These are phyloP conservation scores for Adrianichthys oophorus DNA, from an alignment of 2,797 vertebrate species.

Conservation along the genomic window DNA sequence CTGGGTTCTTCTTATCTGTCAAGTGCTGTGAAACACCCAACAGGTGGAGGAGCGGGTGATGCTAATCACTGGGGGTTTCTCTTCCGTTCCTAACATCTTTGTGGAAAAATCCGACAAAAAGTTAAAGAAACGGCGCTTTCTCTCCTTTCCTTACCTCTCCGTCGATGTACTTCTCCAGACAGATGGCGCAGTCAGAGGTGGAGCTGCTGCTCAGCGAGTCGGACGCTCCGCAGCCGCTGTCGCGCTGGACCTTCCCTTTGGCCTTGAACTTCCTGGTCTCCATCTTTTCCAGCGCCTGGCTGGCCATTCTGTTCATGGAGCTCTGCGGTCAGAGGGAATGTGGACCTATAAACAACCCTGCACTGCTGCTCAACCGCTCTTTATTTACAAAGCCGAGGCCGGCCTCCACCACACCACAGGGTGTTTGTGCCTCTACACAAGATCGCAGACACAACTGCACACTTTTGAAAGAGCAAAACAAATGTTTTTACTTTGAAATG, in stretches of 20 bases:
- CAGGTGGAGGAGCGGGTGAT: slow-evolving; percentile 45
- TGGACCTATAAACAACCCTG: background rate
- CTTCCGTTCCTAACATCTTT: no score
- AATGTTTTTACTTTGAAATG: no score
- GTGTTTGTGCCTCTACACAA: slow-evolving; percentile 7
- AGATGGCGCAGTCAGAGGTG: slow-evolving; percentile 97
- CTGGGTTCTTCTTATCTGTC: slow-evolving; percentile 63
- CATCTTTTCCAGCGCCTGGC: slow-evolving; percentile 98
- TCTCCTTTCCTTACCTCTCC: slow-evolving; percentile 85
- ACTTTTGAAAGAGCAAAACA: no score
- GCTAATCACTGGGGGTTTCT: background rate
- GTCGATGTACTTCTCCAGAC: slow-evolving; percentile 97
- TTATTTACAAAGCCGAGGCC: background rate
- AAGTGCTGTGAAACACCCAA: slow-evolving; percentile 65
- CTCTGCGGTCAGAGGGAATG: slow-evolving; percentile 73
- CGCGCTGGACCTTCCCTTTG: slow-evolving; percentile 88
- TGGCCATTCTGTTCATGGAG: slow-evolving; percentile 97
- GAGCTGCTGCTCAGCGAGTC: slow-evolving; percentile 96
- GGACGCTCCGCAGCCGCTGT: slow-evolving; percentile 87
- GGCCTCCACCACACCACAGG: slow-evolving; percentile 6
- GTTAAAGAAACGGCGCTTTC: slow-evolving; percentile 32
- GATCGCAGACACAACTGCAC: background rate
- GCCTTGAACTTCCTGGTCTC: slow-evolving; percentile 97
- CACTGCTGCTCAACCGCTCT: no score
- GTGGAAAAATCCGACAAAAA: slow-evolving; percentile 13